Evolutionary conservation across 2,888 invertebrate species (phyloP).

Genomic region (Hanleya hanleyi): DNA sequence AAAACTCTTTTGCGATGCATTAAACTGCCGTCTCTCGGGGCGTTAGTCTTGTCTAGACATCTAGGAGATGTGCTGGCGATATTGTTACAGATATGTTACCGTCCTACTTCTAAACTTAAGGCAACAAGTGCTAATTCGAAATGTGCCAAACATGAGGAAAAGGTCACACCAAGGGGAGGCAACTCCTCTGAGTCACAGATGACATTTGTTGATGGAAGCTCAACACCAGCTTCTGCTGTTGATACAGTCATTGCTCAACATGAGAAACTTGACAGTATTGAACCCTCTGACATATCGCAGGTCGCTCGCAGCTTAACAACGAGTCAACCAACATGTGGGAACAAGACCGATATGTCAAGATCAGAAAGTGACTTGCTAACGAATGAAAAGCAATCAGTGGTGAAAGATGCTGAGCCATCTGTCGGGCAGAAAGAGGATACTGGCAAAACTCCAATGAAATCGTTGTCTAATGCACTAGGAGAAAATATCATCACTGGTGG

Average conservation of each 20-base stretch:
- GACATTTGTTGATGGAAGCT: neutral
- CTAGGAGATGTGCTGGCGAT: constrained; percentile 80
- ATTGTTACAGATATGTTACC: constrained; percentile 81
- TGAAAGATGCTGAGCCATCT: too few relatives aligned
- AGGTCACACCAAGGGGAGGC: neutral
- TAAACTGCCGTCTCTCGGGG: constrained; percentile 73
- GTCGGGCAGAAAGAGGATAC: too few relatives aligned
- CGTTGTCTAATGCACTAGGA: too few relatives aligned
- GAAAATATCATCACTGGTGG: too few relatives aligned
- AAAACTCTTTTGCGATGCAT: constrained; percentile 46
- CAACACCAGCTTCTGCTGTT: constrained; percentile 30
- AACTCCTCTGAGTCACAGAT: neutral
- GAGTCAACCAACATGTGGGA: neutral
- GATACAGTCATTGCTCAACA: constrained; percentile 16
- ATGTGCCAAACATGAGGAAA: too few relatives aligned
- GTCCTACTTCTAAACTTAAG: constrained; percentile 74
- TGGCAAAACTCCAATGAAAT: too few relatives aligned
- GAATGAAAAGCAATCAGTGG: too few relatives aligned
- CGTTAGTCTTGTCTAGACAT: constrained; percentile 77
- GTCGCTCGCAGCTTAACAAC: too few relatives aligned
- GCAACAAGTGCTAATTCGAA: neutral
- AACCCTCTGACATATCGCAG: too few relatives aligned
- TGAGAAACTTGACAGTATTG: neutral
- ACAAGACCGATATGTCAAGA: neutral
- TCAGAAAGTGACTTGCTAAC: neutral